Base-by-base conservation (phyloP, 1,140 invertebrate genomes). In the Streblospio benedicti region DNA sequence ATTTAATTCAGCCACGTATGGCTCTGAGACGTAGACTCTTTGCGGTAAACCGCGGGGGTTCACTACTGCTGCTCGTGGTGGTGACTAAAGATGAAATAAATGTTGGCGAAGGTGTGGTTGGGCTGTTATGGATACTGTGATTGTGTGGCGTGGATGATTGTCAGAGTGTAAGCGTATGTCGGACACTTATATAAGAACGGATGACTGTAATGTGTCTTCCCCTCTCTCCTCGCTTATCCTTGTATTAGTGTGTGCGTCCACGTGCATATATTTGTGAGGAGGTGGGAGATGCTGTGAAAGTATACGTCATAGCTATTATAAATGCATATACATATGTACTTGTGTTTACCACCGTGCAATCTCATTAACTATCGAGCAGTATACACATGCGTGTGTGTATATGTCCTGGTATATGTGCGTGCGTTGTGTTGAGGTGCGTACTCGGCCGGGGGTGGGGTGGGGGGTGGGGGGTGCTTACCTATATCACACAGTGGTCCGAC, bases 231-330 rank as follows among this genome's bases (percentile, higher is more conserved):
- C n/a, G n/a, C n/a, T n/a, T n/a, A n/a, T n/a, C n/a, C n/a, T n/a
- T n/a, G n/a, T n/a, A n/a, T n/a, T n/a, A n/a, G n/a, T 45, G 43
- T 14, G 43, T 45, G 43, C 43, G 43, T 45, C 18, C 1, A 25
- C 14, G 14, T 45, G 43, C 1, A 25, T 45, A 25, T 14, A 28
- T 52, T 20, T 9, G 50, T 1, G 50, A 25, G 50, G 23, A 28
- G 23, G 50, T 52, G 50, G 23, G 50, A 25, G 50, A 25, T 20
- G 23, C 20, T 52, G 50, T 52, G 50, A 25, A 28, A 25, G 50
- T 52, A 28, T 52, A 28, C 30, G 50, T 52, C 20, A 25, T 20
- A 25, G 50, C 30, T 1, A 25, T 20, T 52, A 28, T 1, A 28
- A 25, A 28, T 52, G 50, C 30, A 28, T 52, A 28, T 52, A 28